These are phyloP conservation scores for Noctua janthe DNA, from an alignment of 2,888 invertebrate species.

Conservation along the genomic window DNA sequence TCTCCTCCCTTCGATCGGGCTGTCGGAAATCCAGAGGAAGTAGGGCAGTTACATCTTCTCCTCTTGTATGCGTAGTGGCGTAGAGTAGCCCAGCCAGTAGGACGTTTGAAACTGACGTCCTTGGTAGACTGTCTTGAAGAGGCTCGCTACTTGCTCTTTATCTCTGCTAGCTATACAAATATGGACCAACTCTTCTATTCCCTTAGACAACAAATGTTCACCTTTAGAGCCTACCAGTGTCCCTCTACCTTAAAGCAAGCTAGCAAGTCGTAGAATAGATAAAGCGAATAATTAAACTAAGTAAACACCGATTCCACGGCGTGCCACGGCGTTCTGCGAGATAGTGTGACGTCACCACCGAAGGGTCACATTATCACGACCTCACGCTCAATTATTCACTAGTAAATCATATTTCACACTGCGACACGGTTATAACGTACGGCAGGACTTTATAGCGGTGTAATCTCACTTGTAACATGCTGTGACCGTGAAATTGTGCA, in stretches of 20 bases:
- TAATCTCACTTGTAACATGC: constrained; percentile 8
- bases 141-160: neutral
- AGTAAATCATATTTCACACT: constrained; percentile 56
- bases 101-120: neutral
- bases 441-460: constrained; percentile 13
- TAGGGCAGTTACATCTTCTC: neutral
- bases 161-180: neutral
- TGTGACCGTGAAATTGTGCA: constrained; percentile 1
- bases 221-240: neutral
- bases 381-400: constrained; percentile 53
- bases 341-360: constrained; percentile 44
- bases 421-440: constrained; percentile 21
- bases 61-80: neutral
- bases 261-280: constrained; percentile 19
- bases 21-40: neutral
- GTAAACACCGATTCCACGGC: constrained; percentile 17
- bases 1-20: neutral
- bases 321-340: constrained; percentile 23
- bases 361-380: constrained; percentile 62
- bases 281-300: constrained; percentile 14
- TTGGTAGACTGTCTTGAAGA: neutral
- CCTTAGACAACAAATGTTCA: neutral
- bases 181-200: neutral
- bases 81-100: neutral
- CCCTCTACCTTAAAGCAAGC: neutral